These are phyloP conservation scores for Dermatemys mawii DNA, from an alignment of 2,113 vertebrate species.

Conservation along the genomic window DNA sequence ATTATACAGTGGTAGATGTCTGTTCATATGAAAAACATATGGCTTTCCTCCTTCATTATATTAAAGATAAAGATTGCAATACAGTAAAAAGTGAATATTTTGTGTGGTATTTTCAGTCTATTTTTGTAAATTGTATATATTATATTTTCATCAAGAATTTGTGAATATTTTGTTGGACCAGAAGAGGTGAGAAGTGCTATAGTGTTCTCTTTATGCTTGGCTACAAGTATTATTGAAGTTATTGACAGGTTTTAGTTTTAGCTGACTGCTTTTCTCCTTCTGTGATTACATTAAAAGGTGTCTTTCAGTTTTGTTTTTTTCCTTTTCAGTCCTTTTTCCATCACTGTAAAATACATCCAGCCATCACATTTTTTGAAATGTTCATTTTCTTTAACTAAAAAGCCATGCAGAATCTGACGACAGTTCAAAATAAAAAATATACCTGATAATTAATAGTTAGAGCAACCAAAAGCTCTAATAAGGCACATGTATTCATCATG, in stretches of 20 bases:
- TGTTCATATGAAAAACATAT: background rate
- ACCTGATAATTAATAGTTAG: background rate
- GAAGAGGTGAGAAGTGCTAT: background rate
- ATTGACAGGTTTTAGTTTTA: constrained; percentile 18
- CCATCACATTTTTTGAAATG: background rate
- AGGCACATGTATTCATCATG: background rate
- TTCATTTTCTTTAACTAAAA: background rate
- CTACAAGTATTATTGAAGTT: background rate
- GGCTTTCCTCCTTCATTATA: background rate
- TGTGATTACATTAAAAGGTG: background rate
- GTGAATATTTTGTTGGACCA: background rate
- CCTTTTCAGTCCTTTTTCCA: background rate
- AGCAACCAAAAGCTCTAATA: background rate
- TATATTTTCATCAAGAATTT: background rate
- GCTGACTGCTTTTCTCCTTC: background rate
- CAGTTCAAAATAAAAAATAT: background rate
- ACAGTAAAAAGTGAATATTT: background rate
- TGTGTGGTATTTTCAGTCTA: background rate
- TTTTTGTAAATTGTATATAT: background rate
- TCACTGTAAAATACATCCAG: background rate
- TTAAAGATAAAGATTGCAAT: background rate
- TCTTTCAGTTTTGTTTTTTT: background rate
- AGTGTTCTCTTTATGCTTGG: background rate
- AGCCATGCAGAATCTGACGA: background rate
- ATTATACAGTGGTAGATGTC: background rate